Base-by-base conservation (phyloP, 2,888 invertebrate genomes). In the Tetropium fuscum region DNA sequence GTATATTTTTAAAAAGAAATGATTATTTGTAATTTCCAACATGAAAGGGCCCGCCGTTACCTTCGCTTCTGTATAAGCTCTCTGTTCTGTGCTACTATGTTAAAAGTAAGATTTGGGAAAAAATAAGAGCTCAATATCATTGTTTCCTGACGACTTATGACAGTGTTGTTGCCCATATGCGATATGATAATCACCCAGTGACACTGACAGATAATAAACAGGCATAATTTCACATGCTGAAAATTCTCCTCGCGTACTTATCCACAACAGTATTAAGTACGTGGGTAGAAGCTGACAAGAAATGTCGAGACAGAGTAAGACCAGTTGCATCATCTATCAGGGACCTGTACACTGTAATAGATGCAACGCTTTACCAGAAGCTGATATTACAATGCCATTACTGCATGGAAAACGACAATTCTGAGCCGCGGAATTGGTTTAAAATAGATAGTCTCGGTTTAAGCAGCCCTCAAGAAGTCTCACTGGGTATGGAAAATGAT, bases 341-440 rank as follows among this genome's bases (percentile, higher is more conserved):
- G 48, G 85, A 85, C 66, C 77, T 81, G 60, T 85, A 82, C 74
- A 75, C 82, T 30, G 73, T 85, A 36, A 80, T 84, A 19, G 84
- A 84, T 66, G 83, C 76, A 48, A 74, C 76, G 56, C 58, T 80
- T 19, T 79, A 80, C 27, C 72, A 83, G 61, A 83, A 81, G 30
- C 64, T 85, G 51, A 70, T 78, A 32, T 72, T 86, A 56, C 80
- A 83, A 66, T 86, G 85, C 71, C 82, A 81, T 71, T 85, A 82
- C 76, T 86, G 86, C 61, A 76, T 80, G 16, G 83, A 84, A 69
- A 70, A 71, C 19, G 81, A 80, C 58, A 80, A 82, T 61, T 72
- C 72, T 3, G 74, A 80, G 38, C 77, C 84, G 1, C 85, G 82
- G 76, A 79, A 84, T 48, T 86, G 86, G 86, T 84, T 82, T 66